Evolutionary conservation across 2,888 invertebrate genomes (phyloP).

Genomic region (Idaea straminata): DNA sequence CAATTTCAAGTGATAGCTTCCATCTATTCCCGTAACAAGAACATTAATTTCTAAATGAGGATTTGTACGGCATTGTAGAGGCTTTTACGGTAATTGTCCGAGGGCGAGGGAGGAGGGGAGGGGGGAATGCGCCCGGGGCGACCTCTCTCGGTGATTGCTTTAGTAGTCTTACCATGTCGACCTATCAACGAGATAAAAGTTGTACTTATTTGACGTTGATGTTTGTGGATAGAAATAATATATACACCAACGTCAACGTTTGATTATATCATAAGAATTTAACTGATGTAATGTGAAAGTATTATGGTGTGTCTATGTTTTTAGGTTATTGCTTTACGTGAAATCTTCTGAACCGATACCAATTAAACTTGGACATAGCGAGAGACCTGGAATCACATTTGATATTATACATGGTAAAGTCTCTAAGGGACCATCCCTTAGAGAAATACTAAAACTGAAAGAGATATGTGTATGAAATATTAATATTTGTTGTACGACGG

Average conservation of each 20-base stretch:
- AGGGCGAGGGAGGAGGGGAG: neutral
- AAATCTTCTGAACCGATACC: too few relatives aligned
- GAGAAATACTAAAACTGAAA: too few relatives aligned
- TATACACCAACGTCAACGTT: too few relatives aligned
- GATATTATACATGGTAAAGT: too few relatives aligned
- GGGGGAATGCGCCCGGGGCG: neutral
- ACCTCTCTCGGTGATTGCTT: neutral
- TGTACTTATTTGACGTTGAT: neutral
- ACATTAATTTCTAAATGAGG: constrained; percentile 18
- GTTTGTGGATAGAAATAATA: neutral
- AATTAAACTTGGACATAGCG: too few relatives aligned
- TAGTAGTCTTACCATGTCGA: neutral
- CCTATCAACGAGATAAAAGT: neutral
- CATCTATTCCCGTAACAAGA: constrained; percentile 1
- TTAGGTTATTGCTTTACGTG: neutral
- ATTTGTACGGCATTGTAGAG: constrained; percentile 22
- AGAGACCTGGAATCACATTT: too few relatives aligned
- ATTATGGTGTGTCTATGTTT: neutral
- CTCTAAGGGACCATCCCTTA: too few relatives aligned
- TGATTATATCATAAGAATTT: neutral
- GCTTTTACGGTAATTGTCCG: constrained; percentile 44
- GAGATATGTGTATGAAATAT: too few relatives aligned
- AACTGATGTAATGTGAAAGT: neutral
- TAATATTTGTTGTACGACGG: too few relatives aligned
- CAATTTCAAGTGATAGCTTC: neutral